A percentile compares a stretch with the other conserved stretches of the same genome.
Evolutionary conservation across 1,140 invertebrate species (phyloP).

Genomic region (Teleopsis dalmanni): DNA sequence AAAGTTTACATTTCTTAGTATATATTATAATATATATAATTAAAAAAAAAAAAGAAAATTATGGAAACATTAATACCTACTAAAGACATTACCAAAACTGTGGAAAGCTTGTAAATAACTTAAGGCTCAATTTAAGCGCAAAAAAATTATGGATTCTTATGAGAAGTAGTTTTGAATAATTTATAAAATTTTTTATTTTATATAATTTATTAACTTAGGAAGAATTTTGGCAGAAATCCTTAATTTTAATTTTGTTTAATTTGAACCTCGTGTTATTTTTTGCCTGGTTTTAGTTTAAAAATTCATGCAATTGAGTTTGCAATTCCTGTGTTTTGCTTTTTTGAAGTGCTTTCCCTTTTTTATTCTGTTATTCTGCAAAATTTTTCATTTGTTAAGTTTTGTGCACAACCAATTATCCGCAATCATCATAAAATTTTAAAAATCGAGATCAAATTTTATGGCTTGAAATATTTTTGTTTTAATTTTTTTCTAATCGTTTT

Average conservation of each 20-base stretch:
- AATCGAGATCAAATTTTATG: no score
- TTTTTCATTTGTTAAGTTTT: slow-evolving; percentile 15
- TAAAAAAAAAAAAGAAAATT: slow-evolving; percentile 1
- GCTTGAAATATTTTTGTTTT: no score
- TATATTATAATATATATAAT: neutral
- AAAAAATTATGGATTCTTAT: no score
- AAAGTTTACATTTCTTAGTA: no score
- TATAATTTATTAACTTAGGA: no score
- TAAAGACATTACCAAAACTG: neutral
- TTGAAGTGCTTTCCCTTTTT: slow-evolving; percentile 1
- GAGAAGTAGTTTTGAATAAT: no score
- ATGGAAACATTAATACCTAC: neutral
- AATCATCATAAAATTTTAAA: slow-evolving; percentile 43
- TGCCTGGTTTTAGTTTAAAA: no score
- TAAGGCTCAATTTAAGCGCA: slow-evolving; percentile 7
- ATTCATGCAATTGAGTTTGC: no score
- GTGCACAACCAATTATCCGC: slow-evolving; percentile 45
- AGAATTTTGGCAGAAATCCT: no score
- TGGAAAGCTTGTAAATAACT: neutral
- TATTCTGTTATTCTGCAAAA: slow-evolving; percentile 5
- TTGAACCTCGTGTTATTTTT: slow-evolving; percentile 12
- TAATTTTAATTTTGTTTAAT: slow-evolving; percentile 5
- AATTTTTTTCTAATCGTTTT: no score
- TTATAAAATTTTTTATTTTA: no score
- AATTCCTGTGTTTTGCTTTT: neutral